Evolutionary conservation across 2,113 vertebrate genomes (phyloP).

Genomic region (Stegastes partitus): DNA sequence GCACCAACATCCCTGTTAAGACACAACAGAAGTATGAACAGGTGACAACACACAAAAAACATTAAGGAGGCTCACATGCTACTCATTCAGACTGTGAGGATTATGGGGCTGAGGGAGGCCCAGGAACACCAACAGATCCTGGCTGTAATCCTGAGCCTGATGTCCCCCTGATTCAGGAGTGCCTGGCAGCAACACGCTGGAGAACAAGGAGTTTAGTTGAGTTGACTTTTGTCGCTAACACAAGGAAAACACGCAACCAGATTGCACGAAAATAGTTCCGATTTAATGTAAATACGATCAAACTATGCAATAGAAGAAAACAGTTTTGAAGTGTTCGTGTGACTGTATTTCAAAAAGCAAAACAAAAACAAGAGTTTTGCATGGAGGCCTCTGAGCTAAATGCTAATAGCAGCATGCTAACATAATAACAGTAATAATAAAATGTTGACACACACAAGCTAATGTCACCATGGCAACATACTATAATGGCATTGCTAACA

Average conservation of each 20-base stretch:
- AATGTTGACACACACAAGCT: too few species aligned
- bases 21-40: slow-evolving; percentile 60
- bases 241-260: background rate
- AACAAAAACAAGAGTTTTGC: background rate
- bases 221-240: background rate
- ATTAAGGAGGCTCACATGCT: slow-evolving; percentile 55
- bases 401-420: background rate
- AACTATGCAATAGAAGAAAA: background rate
- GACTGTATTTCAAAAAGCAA: background rate
- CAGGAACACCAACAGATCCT: slow-evolving; percentile 37
- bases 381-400: background rate
- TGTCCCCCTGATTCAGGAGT: slow-evolving; percentile 19
- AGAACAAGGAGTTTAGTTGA: background rate
- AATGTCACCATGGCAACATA: too few species aligned
- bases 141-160: slow-evolving; percentile 33
- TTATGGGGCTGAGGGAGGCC: slow-evolving; percentile 48
- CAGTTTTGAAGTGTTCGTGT: too few species aligned
- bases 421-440: background rate
- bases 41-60: slow-evolving; percentile 57
- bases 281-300: background rate
- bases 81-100: slow-evolving; percentile 58
- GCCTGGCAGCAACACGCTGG: background rate
- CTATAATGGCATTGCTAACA: too few species aligned
- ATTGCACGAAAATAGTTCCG: too few species aligned
- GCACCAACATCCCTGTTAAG: slow-evolving; percentile 24